A percentile compares a stretch with the other conserved stretches of the same genome.
phyloP scores from a whole-genome alignment of 2,113 vertebrate species.

The Austrofundulus limnaeus region DNA sequence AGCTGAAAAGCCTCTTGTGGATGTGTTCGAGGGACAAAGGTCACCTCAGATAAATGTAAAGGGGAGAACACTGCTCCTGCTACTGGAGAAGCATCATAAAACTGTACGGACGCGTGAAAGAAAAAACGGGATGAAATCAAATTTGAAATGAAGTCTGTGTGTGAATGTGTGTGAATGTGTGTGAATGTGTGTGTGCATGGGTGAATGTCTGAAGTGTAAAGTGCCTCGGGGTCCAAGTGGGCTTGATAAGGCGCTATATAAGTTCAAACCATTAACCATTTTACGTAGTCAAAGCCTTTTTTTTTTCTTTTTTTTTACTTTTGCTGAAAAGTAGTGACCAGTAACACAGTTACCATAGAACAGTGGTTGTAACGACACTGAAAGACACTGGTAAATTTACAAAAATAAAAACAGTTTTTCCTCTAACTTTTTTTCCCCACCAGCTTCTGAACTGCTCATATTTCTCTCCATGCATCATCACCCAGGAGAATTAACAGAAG shows the following conservation, averaged over 20 bases:
- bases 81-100: neutral
- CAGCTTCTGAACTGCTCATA: constrained; percentile 1
- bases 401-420: neutral
- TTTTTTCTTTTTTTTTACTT: no score
- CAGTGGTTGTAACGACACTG: no score
- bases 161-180: no score
- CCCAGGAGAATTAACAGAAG: constrained; percentile 8
- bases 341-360: no score
- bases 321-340: no score
- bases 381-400: neutral
- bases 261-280: no score
- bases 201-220: no score
- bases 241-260: no score
- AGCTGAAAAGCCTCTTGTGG: neutral
- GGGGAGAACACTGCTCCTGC: neutral
- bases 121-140: neutral
- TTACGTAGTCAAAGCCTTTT: no score
- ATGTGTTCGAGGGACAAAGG: neutral
- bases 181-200: no score
- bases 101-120: neutral
- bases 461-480: neutral
- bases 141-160: no score
- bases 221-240: no score
- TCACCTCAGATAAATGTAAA: neutral
- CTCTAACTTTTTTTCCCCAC: constrained; percentile 4